A percentile compares a stretch with the other conserved stretches of the same genome.
Evolutionary conservation across 1,140 invertebrate species (phyloP).

Genomic region (Calycopis cecrops): DNA sequence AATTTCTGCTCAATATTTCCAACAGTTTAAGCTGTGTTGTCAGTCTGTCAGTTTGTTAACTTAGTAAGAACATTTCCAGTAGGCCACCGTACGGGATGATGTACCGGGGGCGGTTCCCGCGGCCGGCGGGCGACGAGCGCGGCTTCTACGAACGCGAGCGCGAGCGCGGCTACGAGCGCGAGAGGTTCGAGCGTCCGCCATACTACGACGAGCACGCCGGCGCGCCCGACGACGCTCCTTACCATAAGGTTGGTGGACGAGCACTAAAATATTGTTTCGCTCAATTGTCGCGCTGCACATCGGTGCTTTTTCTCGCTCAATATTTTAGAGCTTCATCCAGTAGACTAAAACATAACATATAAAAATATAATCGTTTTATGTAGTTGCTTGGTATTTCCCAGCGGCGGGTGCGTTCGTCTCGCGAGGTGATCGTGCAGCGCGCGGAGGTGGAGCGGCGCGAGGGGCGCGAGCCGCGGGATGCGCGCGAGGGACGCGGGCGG

Average conservation of each 20-base stretch:
- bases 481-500: constrained; percentile 77
- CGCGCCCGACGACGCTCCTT: constrained; percentile 43
- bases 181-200: constrained; percentile 46
- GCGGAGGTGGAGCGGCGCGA: constrained; percentile 73
- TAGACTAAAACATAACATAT: too few species aligned
- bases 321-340: too few species aligned
- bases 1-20: too few species aligned
- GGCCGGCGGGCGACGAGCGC: constrained; percentile 35
- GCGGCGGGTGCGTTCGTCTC: constrained; percentile 79
- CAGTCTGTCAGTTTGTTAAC: background rate
- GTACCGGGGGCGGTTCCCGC: constrained; percentile 51
- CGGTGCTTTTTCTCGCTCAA: too few species aligned
- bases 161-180: constrained; percentile 44
- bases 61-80: background rate
- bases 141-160: constrained; percentile 35
- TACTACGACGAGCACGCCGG: constrained; percentile 52
- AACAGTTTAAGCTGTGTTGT: too few species aligned
- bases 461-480: constrained; percentile 44
- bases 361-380: too few species aligned
- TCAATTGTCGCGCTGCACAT: too few species aligned
- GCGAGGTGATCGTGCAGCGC: constrained; percentile 87
- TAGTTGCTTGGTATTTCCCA: too few species aligned
- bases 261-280: too few species aligned
- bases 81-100: constrained; percentile 51
- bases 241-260: constrained; percentile 49